A percentile compares a stretch with the other conserved stretches of the same genome.
phyloP scores from a whole-genome alignment of 2,113 vertebrate genomes.

The Rhipidura dahli region DNA sequence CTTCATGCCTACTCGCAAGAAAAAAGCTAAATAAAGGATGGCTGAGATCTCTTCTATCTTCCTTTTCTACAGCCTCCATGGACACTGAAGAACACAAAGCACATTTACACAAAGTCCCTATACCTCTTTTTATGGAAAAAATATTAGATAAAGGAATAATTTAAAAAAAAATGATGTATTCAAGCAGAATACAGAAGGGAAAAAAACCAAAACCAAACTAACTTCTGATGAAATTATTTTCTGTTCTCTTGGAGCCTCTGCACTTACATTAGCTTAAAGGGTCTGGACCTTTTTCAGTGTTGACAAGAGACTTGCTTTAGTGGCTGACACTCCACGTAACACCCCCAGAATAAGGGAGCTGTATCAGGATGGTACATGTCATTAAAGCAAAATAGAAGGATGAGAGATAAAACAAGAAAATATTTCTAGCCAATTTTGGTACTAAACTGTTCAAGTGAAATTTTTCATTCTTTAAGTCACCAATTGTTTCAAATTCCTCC shows the following conservation, averaged over 20 bases:
- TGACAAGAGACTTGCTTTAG: not conserved
- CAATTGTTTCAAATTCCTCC: not conserved
- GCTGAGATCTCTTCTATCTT: not conserved
- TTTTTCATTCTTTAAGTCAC: not conserved
- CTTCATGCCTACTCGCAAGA: not conserved
- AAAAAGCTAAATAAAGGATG: not conserved
- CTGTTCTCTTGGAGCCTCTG: not conserved
- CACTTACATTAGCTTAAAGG: rapidly evolving
- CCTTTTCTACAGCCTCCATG: not conserved
- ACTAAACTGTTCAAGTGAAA: not conserved
- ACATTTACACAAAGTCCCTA: not conserved
- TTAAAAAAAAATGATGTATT: not conserved
- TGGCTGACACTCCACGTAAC: not conserved
- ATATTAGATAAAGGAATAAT: not conserved
- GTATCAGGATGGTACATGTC: not conserved
- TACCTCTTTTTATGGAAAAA: not conserved
- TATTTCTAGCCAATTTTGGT: not conserved
- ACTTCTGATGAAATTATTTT: not conserved
- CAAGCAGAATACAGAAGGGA: not conserved
- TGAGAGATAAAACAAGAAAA: not conserved
- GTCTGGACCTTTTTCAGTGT: not conserved
- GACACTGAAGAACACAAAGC: not conserved
- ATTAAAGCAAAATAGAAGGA: not conserved
- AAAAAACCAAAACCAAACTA: not conserved
- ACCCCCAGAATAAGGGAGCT: not conserved